Evolutionary conservation across 2,797 vertebrate genomes (phyloP).

Genomic region (Manis crassicaudata): DNA sequence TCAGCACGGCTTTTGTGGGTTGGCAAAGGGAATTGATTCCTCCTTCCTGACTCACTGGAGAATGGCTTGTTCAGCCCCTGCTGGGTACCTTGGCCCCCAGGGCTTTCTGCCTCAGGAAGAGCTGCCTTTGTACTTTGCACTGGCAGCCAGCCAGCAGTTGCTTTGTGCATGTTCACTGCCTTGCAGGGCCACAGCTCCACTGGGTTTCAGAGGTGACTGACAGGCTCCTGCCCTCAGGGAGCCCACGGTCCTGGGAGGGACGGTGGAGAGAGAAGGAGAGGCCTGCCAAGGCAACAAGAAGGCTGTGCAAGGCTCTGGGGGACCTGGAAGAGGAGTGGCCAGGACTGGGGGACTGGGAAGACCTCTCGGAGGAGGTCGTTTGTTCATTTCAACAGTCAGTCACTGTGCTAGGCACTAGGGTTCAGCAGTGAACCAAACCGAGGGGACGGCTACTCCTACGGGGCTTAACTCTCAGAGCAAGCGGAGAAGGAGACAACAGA

Average conservation of each 20-base stretch:
- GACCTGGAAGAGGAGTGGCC: neutral
- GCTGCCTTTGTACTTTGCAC: neutral
- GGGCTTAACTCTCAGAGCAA: neutral
- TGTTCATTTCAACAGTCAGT: neutral
- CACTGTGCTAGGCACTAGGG: neutral
- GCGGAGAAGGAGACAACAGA: neutral
- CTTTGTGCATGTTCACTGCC: too few relatives aligned
- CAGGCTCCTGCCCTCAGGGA: neutral
- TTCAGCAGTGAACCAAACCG: neutral
- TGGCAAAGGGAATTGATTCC: neutral
- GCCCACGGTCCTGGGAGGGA: neutral
- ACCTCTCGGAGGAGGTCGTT: neutral
- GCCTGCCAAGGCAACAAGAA: neutral
- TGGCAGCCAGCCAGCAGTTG: neutral
- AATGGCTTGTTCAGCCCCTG: neutral
- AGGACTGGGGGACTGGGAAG: neutral
- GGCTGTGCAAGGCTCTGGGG: too few relatives aligned
- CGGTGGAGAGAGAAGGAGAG: neutral
- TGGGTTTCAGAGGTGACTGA: neutral
- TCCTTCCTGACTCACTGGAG: neutral
- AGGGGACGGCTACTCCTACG: fast-evolving
- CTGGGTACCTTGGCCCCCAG: neutral
- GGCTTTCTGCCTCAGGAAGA: neutral
- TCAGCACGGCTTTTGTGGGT: fast-evolving
- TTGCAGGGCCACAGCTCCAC: neutral